Conservation (phyloP, 2,888 invertebrate species). For the Matsumyia berberina region DNA sequence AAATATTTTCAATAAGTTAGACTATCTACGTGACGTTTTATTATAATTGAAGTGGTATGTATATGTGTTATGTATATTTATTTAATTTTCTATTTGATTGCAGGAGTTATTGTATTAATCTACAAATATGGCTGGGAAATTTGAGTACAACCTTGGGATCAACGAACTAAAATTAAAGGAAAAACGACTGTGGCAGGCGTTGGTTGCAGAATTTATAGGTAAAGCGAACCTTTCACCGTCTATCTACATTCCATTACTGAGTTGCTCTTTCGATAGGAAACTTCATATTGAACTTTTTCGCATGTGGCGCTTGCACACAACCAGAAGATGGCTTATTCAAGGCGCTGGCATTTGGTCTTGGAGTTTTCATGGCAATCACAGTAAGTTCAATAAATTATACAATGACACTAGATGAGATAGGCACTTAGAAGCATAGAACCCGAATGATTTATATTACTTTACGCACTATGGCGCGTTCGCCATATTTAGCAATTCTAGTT, state of each 20-base stretch:
- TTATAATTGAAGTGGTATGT: too few relatives aligned
- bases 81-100: not conserved
- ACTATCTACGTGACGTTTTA: too few relatives aligned
- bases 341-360: constrained; percentile 93
- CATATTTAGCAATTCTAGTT: constrained; percentile 33
- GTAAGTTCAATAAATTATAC: constrained; percentile 84
- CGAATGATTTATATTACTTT: constrained; percentile 23
- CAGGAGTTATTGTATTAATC: constrained; percentile 4
- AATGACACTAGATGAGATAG: not conserved
- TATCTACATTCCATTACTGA: not conserved
- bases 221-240: constrained; percentile 65
- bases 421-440: not conserved
- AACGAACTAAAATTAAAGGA: constrained; percentile 90
- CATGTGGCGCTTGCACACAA: constrained; percentile 91
- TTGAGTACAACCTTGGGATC: constrained; percentile 88
- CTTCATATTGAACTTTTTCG: constrained; percentile 94
- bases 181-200: constrained; percentile 89
- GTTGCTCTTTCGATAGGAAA: constrained; percentile 85
- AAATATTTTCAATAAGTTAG: too few relatives aligned
- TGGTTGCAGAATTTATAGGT: constrained; percentile 94
- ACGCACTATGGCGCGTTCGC: constrained; percentile 19
- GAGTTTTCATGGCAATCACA: constrained; percentile 93
- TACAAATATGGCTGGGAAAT: constrained; percentile 84
- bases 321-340: constrained; percentile 87
- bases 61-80: not conserved